phyloP scores from a whole-genome alignment of 2,888 invertebrate genomes.

The Hydropsyche betteni region DNA sequence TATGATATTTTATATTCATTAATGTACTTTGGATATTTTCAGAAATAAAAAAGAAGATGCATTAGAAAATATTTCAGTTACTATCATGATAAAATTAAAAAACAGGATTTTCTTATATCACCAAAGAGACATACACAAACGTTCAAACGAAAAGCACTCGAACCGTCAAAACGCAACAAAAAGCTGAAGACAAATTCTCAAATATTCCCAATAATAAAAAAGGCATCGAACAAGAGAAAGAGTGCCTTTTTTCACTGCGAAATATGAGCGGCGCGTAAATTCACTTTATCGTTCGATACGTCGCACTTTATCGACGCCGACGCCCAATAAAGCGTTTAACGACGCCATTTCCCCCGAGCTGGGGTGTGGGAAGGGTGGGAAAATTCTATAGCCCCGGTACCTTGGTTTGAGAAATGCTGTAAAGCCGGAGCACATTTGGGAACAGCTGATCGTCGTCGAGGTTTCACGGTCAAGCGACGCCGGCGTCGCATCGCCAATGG shows the following conservation, averaged over 20 bases:
- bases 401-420: neutral
- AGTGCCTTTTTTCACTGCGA: neutral
- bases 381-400: neutral
- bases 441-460: constrained; percentile 21
- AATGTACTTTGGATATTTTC: too few species aligned
- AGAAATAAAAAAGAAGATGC: too few species aligned
- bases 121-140: neutral
- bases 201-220: too few species aligned
- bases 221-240: too few species aligned
- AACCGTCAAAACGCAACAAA: too few species aligned
- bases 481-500: constrained; percentile 29
- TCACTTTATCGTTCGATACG: neutral
- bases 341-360: neutral
- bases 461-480: constrained; percentile 34
- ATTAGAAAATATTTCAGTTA: too few species aligned
- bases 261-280: neutral
- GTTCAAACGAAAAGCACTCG: too few species aligned
- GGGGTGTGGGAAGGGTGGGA: neutral
- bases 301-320: constrained; percentile 3
- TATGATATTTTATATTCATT: too few species aligned
- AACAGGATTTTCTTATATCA: too few species aligned
- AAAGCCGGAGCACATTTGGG: constrained; percentile 10
- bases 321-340: constrained; percentile 29
- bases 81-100: too few species aligned
- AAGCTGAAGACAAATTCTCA: too few species aligned